Evolutionary conservation across 1,140 invertebrate genomes (phyloP), one percentile per base, ranked within the genome.

Genomic region (Anagrus nilaparvatae): DNA sequence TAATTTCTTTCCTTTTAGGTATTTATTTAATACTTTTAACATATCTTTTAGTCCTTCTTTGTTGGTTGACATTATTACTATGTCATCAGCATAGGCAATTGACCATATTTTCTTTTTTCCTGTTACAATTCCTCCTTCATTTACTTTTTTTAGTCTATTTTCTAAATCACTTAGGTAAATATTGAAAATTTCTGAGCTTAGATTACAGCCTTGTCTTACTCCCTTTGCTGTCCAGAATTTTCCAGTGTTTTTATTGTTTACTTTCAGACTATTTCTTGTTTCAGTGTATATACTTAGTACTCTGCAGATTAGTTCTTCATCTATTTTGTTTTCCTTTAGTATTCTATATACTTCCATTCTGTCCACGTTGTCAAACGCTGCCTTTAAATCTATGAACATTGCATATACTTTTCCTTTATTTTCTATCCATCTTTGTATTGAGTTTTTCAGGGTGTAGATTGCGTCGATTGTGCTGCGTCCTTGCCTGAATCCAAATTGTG

Each of bases 201-300:
- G n/a, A 7, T 31, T 35, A 19, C 43, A 51, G 6, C 40, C 46
- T 27, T 51, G 43, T 17, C 34, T 46, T 1, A 48, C 36, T 21
- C 40, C 43, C 27, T 37, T 44, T 13, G 2, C 25, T 4, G 32
- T 45, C 40, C 28, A 29, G 31, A 43, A 43, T 9, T 8, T 13
- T 17, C 35, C 24, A 6, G 17, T 13, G 4, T 9, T 13, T 18
- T 40, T 14, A n/a, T 18, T 20, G 8, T 27, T 27, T 8, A 27
- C 27, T 16, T 13, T 40, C 19, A 40, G 27, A n/a, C 39, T 40
- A 18, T 18, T 29, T 9, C 13, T 40, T 5, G 21, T 18, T 17
- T 6, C 2, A 47, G 14, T 28, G 33, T 47, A n/a, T 19, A 7
- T 31, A n/a, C n/a, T 19, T 23, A 14, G 20, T 5, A 31, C n/a